Conservation (phyloP, 2,113 vertebrate genomes). For the Murina feae region DNA sequence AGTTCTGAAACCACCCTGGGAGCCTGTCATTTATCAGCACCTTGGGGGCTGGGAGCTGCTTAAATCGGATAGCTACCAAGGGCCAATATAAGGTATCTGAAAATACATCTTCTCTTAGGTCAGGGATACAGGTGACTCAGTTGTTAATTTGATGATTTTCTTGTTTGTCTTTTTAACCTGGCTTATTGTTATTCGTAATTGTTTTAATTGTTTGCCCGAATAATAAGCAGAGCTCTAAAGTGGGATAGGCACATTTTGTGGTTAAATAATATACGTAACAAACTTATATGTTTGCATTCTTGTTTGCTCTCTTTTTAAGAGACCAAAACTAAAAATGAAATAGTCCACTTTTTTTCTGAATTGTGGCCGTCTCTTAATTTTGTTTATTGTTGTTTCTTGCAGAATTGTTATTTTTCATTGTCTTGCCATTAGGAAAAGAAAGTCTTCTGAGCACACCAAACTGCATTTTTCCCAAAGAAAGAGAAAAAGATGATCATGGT, state of each 20-base stretch:
- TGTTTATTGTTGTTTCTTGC: background rate
- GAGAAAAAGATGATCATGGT: background rate
- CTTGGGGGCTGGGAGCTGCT: background rate
- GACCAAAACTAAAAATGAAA: background rate
- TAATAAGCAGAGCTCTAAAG: background rate
- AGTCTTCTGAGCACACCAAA: background rate
- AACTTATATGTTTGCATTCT: background rate
- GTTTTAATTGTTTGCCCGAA: background rate
- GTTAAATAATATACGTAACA: background rate
- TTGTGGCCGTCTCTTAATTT: background rate
- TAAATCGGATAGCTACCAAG: background rate
- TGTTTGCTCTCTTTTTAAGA: background rate
- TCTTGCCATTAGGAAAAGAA: background rate
- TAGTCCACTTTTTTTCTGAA: background rate
- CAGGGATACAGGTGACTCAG: background rate
- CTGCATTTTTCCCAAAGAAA: constrained; percentile 1
- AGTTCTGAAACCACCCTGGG: background rate
- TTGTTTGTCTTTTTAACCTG: background rate
- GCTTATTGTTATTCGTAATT: background rate
- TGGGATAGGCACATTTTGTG: background rate
- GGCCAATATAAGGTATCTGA: background rate
- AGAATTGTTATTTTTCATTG: background rate
- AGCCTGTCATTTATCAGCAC: background rate
- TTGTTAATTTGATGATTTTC: background rate
- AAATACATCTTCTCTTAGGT: background rate